Conservation (phyloP, 2,113 vertebrate genomes). For the Sylvia atricapilla region DNA sequence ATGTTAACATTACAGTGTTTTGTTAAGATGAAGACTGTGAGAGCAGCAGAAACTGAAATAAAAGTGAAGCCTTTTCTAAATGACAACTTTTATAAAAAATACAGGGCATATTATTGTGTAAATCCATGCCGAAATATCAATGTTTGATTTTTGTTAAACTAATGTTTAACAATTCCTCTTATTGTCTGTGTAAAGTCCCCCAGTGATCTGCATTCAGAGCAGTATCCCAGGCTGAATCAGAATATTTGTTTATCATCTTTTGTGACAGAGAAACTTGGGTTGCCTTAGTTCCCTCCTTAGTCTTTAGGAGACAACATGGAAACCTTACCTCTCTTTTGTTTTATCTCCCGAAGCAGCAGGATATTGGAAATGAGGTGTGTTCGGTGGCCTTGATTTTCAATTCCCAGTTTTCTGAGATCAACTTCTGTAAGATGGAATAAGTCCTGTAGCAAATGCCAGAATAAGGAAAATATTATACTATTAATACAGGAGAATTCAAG, state of each 20-base stretch:
- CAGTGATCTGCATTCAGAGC: not conserved
- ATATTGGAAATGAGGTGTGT: conserved; percentile 77
- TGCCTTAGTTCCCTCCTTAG: not conserved
- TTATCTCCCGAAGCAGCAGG: conserved; percentile 73
- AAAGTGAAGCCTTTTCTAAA: not conserved
- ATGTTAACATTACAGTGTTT: not conserved
- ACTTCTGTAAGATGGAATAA: conserved; percentile 74
- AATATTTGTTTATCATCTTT: not conserved
- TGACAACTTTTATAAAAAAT: not conserved
- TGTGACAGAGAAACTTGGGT: not conserved
- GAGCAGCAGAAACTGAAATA: not conserved
- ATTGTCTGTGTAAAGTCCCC: not conserved
- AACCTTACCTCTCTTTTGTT: conserved; percentile 72
- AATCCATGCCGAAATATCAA: not conserved
- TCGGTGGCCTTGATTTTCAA: conserved; percentile 74
- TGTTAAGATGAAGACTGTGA: not conserved
- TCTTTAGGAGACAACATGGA: not conserved
- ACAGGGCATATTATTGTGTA: not conserved
- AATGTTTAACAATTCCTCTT: not conserved
- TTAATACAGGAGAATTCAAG: not conserved
- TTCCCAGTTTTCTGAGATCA: conserved; percentile 74
- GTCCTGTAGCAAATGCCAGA: conserved; percentile 66
- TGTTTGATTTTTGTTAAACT: not conserved
- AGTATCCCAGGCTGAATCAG: not conserved
- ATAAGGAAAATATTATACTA: not conserved